phyloP scores from a whole-genome alignment of 2,797 vertebrate genomes.

The Melanotaenia boesemani region DNA sequence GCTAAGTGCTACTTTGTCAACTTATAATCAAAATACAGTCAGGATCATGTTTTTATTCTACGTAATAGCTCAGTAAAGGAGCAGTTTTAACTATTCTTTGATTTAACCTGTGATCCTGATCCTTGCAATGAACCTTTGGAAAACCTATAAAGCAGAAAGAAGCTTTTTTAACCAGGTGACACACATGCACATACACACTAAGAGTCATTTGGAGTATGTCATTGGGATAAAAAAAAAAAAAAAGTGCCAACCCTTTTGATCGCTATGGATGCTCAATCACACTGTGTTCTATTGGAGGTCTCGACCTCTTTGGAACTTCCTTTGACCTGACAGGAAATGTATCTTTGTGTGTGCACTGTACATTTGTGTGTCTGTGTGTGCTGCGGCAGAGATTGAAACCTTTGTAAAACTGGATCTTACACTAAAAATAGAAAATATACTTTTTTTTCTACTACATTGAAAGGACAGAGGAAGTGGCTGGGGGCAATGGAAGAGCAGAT shows the following conservation, averaged over 20 bases:
- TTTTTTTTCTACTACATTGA: slow-evolving; percentile 31
- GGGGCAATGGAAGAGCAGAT: slow-evolving; percentile 55
- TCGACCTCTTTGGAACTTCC: slow-evolving; percentile 39
- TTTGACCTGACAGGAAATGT: slow-evolving; percentile 63
- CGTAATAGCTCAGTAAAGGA: background rate
- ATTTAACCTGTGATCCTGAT: slow-evolving; percentile 7
- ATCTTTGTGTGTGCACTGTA: background rate
- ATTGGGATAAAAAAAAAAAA: slow-evolving; percentile 34
- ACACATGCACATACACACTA: slow-evolving; percentile 4
- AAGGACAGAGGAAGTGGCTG: slow-evolving; percentile 57
- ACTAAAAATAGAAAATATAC: slow-evolving; percentile 62
- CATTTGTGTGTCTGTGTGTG: slow-evolving; percentile 4
- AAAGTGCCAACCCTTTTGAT: slow-evolving; percentile 57
- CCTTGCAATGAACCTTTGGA: slow-evolving; percentile 1
- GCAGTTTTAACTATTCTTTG: background rate
- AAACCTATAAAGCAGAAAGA: slow-evolving; percentile 5
- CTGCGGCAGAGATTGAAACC: slow-evolving; percentile 12
- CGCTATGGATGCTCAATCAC: slow-evolving; percentile 45
- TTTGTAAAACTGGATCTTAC: slow-evolving; percentile 62
- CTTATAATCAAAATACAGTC: background rate
- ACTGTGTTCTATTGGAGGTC: slow-evolving; percentile 37
- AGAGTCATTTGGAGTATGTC: slow-evolving; percentile 15
- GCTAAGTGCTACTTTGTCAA: background rate
- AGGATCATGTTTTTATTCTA: slow-evolving; percentile 2
- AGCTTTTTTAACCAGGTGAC: slow-evolving; percentile 1